Conservation (phyloP, 2,797 vertebrate species). For the Cryptoprocta ferox region DNA sequence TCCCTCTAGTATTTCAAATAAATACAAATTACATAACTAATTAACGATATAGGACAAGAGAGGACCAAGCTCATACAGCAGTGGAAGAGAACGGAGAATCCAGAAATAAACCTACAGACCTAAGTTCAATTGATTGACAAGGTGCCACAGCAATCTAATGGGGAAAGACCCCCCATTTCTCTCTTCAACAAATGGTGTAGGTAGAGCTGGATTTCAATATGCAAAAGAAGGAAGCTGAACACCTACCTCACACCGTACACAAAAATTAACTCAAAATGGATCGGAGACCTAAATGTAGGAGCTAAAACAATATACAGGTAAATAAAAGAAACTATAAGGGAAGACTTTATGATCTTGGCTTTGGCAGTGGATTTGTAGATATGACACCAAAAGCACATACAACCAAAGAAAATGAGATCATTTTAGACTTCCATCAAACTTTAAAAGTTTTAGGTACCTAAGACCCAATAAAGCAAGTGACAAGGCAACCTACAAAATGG, state of each 20-base stretch:
- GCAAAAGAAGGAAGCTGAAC: neutral
- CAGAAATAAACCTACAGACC: neutral
- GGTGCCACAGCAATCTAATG: neutral
- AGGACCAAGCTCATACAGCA: neutral
- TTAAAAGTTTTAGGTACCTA: neutral
- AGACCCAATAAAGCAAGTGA: neutral
- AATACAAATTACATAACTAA: conserved; percentile 13
- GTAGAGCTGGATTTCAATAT: neutral
- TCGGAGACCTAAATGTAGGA: neutral
- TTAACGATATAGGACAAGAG: neutral
- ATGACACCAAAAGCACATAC: neutral
- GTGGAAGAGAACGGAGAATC: neutral
- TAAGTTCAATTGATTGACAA: neutral
- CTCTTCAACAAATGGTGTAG: neutral
- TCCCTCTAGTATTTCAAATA: neutral
- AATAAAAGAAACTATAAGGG: neutral
- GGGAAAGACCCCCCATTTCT: neutral
- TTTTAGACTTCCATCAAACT: neutral
- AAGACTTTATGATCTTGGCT: neutral
- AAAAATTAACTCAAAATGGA: neutral
- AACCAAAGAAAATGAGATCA: neutral
- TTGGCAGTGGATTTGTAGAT: neutral
- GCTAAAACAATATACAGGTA: neutral
- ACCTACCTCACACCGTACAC: neutral
- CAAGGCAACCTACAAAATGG: neutral